Percentiles rank a stretch among this genome's conserved stretches.
These are phyloP conservation scores for Rhinichthys klamathensis DNA, from an alignment of 2,113 vertebrate genomes.

Conservation along the genomic window DNA sequence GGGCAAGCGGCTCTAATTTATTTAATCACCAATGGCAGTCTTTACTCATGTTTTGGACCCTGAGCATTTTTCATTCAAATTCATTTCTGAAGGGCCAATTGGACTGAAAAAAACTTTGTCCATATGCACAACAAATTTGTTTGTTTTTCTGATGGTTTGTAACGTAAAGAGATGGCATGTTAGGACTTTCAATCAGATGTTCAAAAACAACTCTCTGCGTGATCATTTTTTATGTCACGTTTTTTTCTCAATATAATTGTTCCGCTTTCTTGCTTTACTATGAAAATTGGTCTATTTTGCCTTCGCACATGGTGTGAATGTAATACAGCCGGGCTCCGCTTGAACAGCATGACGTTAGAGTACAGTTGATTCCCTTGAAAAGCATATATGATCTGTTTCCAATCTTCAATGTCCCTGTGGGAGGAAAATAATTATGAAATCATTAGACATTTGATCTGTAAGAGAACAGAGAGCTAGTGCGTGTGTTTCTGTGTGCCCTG, in stretches of 20 bases:
- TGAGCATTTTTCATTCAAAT: neutral
- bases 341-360: neutral
- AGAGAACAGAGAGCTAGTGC: neutral
- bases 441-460: conserved; percentile 7
- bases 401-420: conserved; percentile 20
- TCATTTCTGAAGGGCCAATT: neutral
- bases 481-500: neutral
- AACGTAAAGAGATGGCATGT: neutral
- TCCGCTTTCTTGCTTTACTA: neutral
- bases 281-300: neutral
- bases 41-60: neutral
- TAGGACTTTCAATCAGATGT: neutral
- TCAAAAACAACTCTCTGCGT: neutral
- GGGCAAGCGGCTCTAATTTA: neutral
- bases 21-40: neutral
- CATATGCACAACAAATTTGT: neutral
- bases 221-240: neutral
- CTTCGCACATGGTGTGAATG: neutral
- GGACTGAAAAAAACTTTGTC: neutral
- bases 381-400: neutral
- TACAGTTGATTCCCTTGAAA: neutral
- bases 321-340: neutral
- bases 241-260: neutral
- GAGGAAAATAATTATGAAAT: conserved; percentile 1
- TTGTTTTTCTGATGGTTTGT: neutral